A percentile compares a stretch with the other conserved stretches of the same genome.
Conservation (phyloP, 2,797 vertebrate species). For the Zenarchopterus dispar region DNA sequence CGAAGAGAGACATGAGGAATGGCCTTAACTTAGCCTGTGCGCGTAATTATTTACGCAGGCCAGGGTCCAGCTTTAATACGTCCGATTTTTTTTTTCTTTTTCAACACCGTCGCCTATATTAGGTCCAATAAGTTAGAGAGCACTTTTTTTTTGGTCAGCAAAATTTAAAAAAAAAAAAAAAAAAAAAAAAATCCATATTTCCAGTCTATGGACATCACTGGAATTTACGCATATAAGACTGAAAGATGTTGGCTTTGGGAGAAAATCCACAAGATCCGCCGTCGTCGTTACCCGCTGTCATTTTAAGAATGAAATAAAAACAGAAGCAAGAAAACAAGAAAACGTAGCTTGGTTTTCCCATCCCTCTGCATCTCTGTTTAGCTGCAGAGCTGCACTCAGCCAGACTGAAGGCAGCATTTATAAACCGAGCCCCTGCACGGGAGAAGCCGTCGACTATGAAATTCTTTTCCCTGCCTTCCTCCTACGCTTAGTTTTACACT, state of each 20-base stretch:
- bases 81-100: slow-evolving; percentile 5
- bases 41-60: slow-evolving; percentile 55
- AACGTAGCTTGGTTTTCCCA: no score
- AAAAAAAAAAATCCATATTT: neutral
- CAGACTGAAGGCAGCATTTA: slow-evolving; percentile 63
- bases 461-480: slow-evolving; percentile 93
- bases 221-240: slow-evolving; percentile 11
- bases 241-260: slow-evolving; percentile 9
- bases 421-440: slow-evolving; percentile 77
- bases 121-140: neutral
- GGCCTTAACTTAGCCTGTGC: slow-evolving; percentile 41
- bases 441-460: slow-evolving; percentile 83
- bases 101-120: neutral
- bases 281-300: neutral
- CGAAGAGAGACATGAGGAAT: slow-evolving; percentile 56
- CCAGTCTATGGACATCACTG: neutral
- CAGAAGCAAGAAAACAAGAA: no score
- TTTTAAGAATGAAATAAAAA: no score
- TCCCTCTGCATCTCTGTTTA: slow-evolving; percentile 14
- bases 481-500: slow-evolving; percentile 95
- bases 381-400: slow-evolving; percentile 44
- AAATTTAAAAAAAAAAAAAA: neutral
- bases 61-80: slow-evolving; percentile 31
- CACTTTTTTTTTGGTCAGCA: neutral
- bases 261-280: slow-evolving; percentile 19